Conservation (phyloP, 1,140 invertebrate species). For the Stratiolaelaps scimitus region DNA sequence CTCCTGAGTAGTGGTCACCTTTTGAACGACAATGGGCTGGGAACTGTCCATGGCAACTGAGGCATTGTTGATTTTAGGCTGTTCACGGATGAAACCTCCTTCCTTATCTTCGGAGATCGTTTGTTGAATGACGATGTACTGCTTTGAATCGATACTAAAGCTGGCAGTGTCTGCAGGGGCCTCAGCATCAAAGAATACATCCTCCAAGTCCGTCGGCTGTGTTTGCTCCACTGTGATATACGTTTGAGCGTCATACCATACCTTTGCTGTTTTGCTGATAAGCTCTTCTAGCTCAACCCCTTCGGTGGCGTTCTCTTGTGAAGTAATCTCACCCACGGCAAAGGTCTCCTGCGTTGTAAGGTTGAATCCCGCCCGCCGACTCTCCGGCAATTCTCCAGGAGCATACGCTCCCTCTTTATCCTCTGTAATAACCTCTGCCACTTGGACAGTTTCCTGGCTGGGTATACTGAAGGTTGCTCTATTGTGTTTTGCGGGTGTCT, state of each 20-base stretch:
- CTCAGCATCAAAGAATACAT: conserved; percentile 17
- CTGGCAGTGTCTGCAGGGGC: conserved; percentile 18
- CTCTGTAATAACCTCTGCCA: conserved; percentile 20
- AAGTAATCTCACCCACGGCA: conserved; percentile 1
- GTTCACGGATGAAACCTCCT: conserved; percentile 29
- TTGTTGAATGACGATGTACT: conserved; percentile 32
- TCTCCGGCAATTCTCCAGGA: conserved; percentile 30
- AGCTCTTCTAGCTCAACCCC: neutral
- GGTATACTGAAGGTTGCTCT: conserved; percentile 31
- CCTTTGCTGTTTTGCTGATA: neutral
- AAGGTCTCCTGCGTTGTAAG: conserved; percentile 21
- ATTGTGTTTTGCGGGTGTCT: conserved; percentile 18
- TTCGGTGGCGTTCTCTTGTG: conserved; percentile 12
- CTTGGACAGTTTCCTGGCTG: conserved; percentile 26
- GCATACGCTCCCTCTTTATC: conserved; percentile 33
- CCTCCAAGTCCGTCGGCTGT: conserved; percentile 10
- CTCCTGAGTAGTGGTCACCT: conserved; percentile 34
- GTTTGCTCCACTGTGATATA: conserved; percentile 13
- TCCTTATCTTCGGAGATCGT: conserved; percentile 32
- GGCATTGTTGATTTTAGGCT: conserved; percentile 13
- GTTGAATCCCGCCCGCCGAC: neutral
- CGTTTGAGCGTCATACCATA: conserved; percentile 8
- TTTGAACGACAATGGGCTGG: conserved; percentile 34
- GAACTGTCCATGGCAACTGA: neutral
- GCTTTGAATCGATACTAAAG: conserved; percentile 32